Conservation (phyloP, 2,797 vertebrate genomes). For the Gymnocypris eckloni region DNA sequence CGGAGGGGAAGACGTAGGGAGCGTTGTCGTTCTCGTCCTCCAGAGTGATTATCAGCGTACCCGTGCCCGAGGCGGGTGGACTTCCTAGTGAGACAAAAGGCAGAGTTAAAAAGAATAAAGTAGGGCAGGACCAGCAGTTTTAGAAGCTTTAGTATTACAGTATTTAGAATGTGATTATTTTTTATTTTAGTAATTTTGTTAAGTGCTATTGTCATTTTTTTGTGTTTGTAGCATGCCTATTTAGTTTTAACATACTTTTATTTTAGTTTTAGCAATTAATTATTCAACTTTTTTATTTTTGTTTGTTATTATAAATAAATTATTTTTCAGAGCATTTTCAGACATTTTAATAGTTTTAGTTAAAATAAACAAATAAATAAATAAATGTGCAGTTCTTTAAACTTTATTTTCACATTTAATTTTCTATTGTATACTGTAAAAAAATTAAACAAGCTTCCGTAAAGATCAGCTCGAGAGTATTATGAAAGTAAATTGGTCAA, state of each 20-base stretch:
- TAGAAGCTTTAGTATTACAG: neutral
- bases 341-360: neutral
- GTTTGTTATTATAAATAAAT: no score
- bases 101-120: neutral
- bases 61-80: conserved; percentile 92
- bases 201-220: neutral
- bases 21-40: conserved; percentile 95
- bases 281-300: neutral
- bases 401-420: neutral
- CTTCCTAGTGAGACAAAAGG: conserved; percentile 74
- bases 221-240: neutral
- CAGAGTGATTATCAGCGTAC: conserved; percentile 89
- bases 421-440: neutral
- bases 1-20: conserved; percentile 87
- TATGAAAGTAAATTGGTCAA: neutral
- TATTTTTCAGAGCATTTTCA: neutral
- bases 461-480: neutral
- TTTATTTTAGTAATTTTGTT: neutral
- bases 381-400: neutral
- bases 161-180: neutral
- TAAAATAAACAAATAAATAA: neutral
- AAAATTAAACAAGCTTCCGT: neutral
- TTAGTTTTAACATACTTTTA: neutral
- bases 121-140: neutral
- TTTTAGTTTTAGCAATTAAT: neutral